phyloP scores from a whole-genome alignment of 2,113 vertebrate species.

The Clarias magur region DNA sequence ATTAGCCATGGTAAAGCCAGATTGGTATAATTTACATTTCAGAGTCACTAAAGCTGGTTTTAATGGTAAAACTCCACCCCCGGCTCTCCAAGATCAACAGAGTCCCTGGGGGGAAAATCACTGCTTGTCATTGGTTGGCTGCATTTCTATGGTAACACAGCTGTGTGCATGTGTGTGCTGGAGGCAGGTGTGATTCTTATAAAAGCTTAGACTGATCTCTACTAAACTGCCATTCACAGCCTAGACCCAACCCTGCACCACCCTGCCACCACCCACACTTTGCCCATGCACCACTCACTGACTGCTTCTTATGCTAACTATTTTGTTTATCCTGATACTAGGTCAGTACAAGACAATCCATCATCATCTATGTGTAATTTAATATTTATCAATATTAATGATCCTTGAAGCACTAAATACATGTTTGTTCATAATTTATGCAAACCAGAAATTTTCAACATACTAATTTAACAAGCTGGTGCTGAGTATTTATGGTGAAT shows the following conservation, averaged over 20 bases:
- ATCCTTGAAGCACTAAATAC: background rate
- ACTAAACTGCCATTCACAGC: conserved; percentile 20
- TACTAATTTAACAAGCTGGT: background rate
- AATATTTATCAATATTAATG: background rate
- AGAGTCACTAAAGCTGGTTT: conserved; percentile 40
- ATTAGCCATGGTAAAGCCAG: conserved; percentile 14
- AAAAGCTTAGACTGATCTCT: background rate
- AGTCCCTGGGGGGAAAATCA: conserved; percentile 53
- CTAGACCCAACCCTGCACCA: background rate
- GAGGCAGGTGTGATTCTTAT: conserved; percentile 24
- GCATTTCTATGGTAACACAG: conserved; percentile 55
- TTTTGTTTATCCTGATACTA: background rate
- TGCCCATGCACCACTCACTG: background rate
- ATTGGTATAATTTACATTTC: conserved; percentile 48
- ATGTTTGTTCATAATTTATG: background rate
- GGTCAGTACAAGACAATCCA: background rate
- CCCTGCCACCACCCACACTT: background rate
- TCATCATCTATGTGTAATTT: too few relatives aligned
- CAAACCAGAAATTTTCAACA: background rate
- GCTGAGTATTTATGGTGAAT: background rate
- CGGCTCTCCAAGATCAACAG: conserved; percentile 33
- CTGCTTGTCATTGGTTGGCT: conserved; percentile 50
- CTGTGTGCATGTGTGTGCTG: conserved; percentile 25
- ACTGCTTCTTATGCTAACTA: background rate
- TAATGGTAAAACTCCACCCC: conserved; percentile 29